Conservation (phyloP, 2,888 invertebrate species). For the Cantharis rufa region DNA sequence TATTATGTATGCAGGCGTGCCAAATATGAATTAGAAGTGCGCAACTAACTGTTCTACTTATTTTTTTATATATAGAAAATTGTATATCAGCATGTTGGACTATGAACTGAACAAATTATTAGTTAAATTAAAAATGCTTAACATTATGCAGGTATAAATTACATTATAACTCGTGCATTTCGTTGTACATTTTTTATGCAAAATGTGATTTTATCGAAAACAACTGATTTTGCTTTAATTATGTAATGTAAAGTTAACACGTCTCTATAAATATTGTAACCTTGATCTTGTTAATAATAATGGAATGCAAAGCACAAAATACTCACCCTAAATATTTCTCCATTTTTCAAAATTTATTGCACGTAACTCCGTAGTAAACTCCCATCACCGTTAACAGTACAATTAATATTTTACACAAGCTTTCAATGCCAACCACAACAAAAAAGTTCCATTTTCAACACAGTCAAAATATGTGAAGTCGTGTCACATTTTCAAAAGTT, state of each 20-base stretch:
- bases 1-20: not conserved
- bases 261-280: slow-evolving; percentile 5
- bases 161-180: slow-evolving; percentile 8
- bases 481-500: not conserved
- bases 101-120: slow-evolving; percentile 13
- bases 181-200: slow-evolving; percentile 10
- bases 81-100: slow-evolving; percentile 6
- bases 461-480: not conserved
- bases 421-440: too few relatives aligned
- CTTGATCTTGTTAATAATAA: slow-evolving; percentile 19
- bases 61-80: slow-evolving; percentile 4
- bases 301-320: not conserved
- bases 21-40: slow-evolving; percentile 6
- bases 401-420: not conserved
- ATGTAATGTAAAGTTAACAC: slow-evolving; percentile 7
- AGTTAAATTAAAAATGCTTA: slow-evolving; percentile 10
- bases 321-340: slow-evolving; percentile 1
- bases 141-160: slow-evolving; percentile 11
- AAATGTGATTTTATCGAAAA: slow-evolving; percentile 17
- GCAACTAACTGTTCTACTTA: slow-evolving; percentile 19
- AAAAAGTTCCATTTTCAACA: not conserved
- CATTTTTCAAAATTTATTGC: not conserved
- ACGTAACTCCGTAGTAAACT: not conserved
- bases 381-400: not conserved
- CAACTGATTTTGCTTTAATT: slow-evolving; percentile 17